Evolutionary conservation across 2,113 vertebrate species (phyloP), one percentile per base, ranked within the genome.

Genomic region (Psilopsiagon aurifrons): DNA sequence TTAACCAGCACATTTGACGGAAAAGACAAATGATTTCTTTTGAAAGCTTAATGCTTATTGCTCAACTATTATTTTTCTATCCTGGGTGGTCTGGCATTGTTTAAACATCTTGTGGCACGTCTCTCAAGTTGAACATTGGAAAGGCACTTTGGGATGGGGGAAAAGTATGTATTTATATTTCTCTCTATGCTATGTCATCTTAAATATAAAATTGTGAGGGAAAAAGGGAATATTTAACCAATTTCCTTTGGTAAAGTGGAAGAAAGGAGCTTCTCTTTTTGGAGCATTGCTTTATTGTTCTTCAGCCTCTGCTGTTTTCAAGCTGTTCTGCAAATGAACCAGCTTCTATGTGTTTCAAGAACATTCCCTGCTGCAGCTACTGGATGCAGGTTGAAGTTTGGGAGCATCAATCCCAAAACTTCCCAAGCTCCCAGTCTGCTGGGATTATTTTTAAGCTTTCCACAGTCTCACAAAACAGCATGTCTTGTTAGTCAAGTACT

Each of bases 11-110:
- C 41, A 39, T 91, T 85, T 55, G 94, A 55, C 19, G 69, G 66
- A 52, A 85, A 76, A 94, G 20, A 54, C 91, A 85, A 74, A 85
- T 52, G 28, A 66, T 94, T 66, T 71, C 51, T 87, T 95, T 33
- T 76, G 69, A 92, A 85, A 95, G 68, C 78, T 76, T 94, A 63
- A 54, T 94, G 76, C 64, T 81, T 92, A 39, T 90, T 97, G 64
- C 55, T 93, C 43, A 93, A 91, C 64, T 64, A 5, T 74, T 85
- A 63, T 86, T 94, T 95, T 88, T 78, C 64, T 92, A 1, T 89
- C 43, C 31, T 86, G 67, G 66, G 75, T n/a, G 7, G 68, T 83
- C 85, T 94, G 86, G 91, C 81, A 29, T 89, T 71, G 76, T 90
- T 68, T 68, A 67, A 25, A 51, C 76, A 70, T 41, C 75, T 83